Conservation (phyloP, 2,888 invertebrate species). For the Agrotis clavis region DNA sequence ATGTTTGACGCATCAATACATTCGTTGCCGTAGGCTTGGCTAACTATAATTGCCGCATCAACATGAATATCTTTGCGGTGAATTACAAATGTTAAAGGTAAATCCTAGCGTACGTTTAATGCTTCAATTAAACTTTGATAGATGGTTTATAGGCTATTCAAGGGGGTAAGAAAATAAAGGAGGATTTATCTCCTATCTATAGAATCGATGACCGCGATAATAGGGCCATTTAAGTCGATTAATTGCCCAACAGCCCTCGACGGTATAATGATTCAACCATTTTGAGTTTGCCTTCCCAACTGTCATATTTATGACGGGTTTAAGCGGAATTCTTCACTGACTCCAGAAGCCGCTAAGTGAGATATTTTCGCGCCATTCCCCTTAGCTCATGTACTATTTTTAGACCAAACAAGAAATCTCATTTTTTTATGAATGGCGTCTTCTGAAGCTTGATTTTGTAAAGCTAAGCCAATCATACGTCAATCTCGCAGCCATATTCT, state of each 20-base stretch:
- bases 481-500: constrained; percentile 10
- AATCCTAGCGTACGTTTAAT: constrained; percentile 17
- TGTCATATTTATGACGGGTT: constrained; percentile 65
- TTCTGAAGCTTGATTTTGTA: constrained; percentile 26
- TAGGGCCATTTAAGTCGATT: constrained; percentile 43
- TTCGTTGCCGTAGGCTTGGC: constrained; percentile 74
- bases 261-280: constrained; percentile 28
- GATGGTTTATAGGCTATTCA: constrained; percentile 2
- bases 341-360: constrained; percentile 63
- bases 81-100: constrained; percentile 45
- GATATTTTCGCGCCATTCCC: constrained; percentile 64
- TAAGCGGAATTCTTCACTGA: constrained; percentile 62
- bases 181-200: constrained; percentile 11
- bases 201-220: constrained; percentile 45
- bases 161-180: constrained; percentile 36
- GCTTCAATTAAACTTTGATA: constrained; percentile 14
- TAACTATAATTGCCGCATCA: constrained; percentile 73
- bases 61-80: constrained; percentile 41
- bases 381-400: constrained; percentile 46
- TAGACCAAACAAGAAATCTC: constrained; percentile 29
- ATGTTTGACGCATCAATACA: constrained; percentile 84
- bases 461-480: constrained; percentile 11
- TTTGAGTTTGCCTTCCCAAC: constrained; percentile 41
- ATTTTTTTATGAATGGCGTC: constrained; percentile 25
- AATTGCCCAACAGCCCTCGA: constrained; percentile 52